These are phyloP conservation scores for Lomographa bimaculata DNA, from an alignment of 2,888 invertebrate genomes.

Conservation along the genomic window DNA sequence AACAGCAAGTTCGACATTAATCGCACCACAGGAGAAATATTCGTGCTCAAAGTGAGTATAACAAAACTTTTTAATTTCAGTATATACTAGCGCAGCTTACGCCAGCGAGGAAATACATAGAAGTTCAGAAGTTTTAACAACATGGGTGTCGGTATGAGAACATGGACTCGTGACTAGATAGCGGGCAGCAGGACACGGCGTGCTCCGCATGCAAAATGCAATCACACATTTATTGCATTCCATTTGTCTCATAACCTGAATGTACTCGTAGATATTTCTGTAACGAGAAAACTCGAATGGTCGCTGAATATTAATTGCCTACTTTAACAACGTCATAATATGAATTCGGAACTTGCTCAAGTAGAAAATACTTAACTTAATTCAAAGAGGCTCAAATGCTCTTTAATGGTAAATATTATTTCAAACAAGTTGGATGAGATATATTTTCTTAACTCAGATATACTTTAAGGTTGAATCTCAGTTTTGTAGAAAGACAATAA, in stretches of 20 bases:
- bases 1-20: conserved; percentile 99
- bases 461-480: conserved; percentile 12
- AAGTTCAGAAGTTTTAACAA: conserved; percentile 27
- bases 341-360: conserved; percentile 26
- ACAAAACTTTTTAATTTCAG: conserved; percentile 23
- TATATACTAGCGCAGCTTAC: conserved; percentile 9
- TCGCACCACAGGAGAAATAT: conserved; percentile 97
- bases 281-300: conserved; percentile 51
- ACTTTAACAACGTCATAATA: conserved; percentile 25
- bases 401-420: background rate
- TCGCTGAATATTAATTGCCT: conserved; percentile 50
- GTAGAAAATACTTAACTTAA: conserved; percentile 5
- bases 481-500: conserved; percentile 23
- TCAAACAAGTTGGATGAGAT: background rate
- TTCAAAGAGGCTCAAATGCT: too few species aligned
- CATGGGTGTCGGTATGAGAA: conserved; percentile 34
- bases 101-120: conserved; percentile 1
- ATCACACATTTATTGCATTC: conserved; percentile 60
- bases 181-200: conserved; percentile 43
- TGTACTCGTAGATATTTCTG: conserved; percentile 51
- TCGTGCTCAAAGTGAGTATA: conserved; percentile 92
- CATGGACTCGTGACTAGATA: conserved; percentile 39
- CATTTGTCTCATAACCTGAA: conserved; percentile 53
- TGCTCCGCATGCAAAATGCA: conserved; percentile 61
- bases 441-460: conserved; percentile 1